Evolutionary conservation across 2,113 vertebrate species (phyloP).

Genomic region (Chaetorhynchus papuensis): DNA sequence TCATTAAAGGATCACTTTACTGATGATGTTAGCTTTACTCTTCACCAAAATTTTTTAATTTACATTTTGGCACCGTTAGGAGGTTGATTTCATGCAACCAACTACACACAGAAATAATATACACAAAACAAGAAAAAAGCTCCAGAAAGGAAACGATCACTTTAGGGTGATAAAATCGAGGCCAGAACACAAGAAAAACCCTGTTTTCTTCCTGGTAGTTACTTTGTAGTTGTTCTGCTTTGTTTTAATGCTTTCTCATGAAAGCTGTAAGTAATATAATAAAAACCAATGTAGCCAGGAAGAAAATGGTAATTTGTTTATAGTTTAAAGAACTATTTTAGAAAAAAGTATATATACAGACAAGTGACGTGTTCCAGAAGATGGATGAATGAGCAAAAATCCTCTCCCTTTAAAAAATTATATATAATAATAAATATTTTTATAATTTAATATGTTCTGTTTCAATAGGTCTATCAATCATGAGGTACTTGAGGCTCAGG

Average conservation of each 20-base stretch:
- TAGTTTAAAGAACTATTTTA: neutral
- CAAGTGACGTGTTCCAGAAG: fast-evolving
- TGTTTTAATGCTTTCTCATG: slow-evolving; percentile 23
- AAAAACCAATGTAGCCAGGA: neutral
- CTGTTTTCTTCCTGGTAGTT: slow-evolving; percentile 24
- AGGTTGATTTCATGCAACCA: neutral
- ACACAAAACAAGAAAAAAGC: slow-evolving; percentile 8
- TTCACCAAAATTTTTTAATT: neutral
- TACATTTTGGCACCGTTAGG: neutral
- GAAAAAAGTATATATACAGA: neutral
- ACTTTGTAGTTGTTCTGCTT: slow-evolving; percentile 41
- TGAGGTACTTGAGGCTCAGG: neutral
- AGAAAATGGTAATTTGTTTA: neutral
- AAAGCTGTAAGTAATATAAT: neutral
- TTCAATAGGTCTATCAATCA: neutral
- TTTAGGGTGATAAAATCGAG: neutral
- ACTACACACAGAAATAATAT: neutral
- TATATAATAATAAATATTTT: neutral
- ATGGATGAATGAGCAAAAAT: neutral
- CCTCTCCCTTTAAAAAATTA: neutral
- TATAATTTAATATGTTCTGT: neutral
- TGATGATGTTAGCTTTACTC: neutral
- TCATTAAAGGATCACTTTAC: neutral
- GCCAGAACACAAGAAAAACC: slow-evolving; percentile 20
- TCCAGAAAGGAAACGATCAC: slow-evolving; percentile 34